phyloP scores from a whole-genome alignment of 2,113 vertebrate species.

The Lethenteron camtschaticum region DNA sequence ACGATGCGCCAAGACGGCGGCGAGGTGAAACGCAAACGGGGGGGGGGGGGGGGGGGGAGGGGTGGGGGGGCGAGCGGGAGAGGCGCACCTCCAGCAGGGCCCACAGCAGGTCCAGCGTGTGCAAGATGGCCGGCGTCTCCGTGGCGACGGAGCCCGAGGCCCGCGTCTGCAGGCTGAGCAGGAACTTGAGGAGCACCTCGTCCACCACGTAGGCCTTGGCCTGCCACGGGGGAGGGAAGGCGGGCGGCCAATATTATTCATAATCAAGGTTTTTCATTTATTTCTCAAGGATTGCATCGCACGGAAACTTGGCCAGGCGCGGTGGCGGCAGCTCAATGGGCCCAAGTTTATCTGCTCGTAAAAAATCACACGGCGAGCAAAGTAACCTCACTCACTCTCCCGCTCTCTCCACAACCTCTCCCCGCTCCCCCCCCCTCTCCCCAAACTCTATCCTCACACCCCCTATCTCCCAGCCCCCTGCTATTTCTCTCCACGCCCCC shows the following conservation, averaged over 20 bases:
- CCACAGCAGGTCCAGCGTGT: conserved; percentile 80
- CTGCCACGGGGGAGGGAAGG: conserved; percentile 18
- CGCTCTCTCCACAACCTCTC: too few relatives aligned
- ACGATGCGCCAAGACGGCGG: too few relatives aligned
- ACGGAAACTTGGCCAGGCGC: background rate
- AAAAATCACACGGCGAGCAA: too few relatives aligned
- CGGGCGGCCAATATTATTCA: background rate
- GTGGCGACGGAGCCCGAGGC: conserved; percentile 47
- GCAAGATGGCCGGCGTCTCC: conserved; percentile 55
- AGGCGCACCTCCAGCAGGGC: conserved; percentile 78
- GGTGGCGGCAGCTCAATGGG: background rate
- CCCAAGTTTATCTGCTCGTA: too few relatives aligned
- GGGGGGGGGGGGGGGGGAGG: too few relatives aligned
- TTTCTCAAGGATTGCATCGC: background rate
- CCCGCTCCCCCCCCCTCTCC: too few relatives aligned
- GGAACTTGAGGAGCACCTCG: conserved; percentile 75
- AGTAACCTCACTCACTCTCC: too few relatives aligned
- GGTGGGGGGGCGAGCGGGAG: too few relatives aligned
- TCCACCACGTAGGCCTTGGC: conserved; percentile 88
- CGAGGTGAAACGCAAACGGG: too few relatives aligned
- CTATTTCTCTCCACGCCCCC: background rate
- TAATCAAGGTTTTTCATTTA: background rate
- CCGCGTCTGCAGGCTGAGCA: conserved; percentile 54
- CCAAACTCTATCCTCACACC: too few relatives aligned
- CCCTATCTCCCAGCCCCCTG: too few relatives aligned